Base-by-base conservation (phyloP, 2,888 invertebrate genomes). In the Leptodirus hochenwartii region DNA sequence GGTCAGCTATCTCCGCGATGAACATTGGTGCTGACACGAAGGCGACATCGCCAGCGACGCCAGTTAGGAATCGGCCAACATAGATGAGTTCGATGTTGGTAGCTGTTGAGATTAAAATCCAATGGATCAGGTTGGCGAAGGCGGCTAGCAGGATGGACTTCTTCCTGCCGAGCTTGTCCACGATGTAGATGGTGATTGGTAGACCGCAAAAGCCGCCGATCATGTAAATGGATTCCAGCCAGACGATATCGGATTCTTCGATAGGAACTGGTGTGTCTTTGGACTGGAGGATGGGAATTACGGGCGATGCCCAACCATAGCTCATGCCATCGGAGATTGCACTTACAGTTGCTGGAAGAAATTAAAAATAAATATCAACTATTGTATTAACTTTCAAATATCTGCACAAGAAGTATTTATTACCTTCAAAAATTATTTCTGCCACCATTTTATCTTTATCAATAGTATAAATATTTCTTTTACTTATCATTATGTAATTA, bases 1-100 rank as follows among this genome's bases (percentile, higher is more conserved):
- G 50, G 36, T 54, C 51, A 1, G 54, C 53, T 27, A 54, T 49
- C 39, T 56, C 54, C 2, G 51, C 51, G 4, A 54, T 49, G 34
- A 51, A 54, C 54, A 54, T 54, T 2, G 54, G 56, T 2, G 51
- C 54, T 25, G 50, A 47, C 3, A 54, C 53, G 29, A 53, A 54
- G 2, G 49, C 53, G 16, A 49, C 49, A 31, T 53, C 52, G n/a
- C 49, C 50, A 6, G 51, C 50, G 35, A 52, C 41, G 1, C 54
- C 54, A 4, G 49, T 43, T 14, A 54, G 34, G 30, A 56, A 54
- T 31, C 54, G 43, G 1, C 54, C 53, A 1, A 46, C 42, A 29
- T 46, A 49, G 4, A 55, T 40, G 12, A 44, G 44, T 16, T 43
- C 43, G 2, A 51, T 43, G 4, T 40, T 43, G 5, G 42, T 39